Evolutionary conservation across 2,888 invertebrate species (phyloP).

Genomic region (Rotaria macrura): DNA sequence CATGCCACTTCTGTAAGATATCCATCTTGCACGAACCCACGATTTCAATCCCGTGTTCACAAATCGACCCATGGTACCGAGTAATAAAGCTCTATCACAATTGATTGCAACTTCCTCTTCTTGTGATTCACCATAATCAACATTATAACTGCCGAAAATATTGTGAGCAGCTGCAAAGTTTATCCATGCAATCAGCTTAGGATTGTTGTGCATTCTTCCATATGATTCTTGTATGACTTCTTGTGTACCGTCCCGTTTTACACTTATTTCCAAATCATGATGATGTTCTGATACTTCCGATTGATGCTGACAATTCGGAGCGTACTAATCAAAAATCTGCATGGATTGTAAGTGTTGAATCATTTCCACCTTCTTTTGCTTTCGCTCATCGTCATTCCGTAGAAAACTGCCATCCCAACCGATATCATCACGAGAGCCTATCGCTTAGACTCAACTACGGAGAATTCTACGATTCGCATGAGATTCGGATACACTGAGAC

Average conservation of each 20-base stretch:
- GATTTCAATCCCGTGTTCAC: not conserved
- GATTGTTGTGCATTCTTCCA: not conserved
- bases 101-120: conserved; percentile 8
- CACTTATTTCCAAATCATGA: not conserved
- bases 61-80: not conserved
- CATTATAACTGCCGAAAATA: not conserved
- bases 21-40: not conserved
- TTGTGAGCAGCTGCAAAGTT: not conserved
- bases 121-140: not conserved
- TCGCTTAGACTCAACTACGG: not conserved
- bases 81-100: not conserved
- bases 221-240: not conserved
- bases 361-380: not conserved
- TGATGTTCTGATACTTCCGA: not conserved
- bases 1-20: not conserved
- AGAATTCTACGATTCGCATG: not conserved
- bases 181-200: not conserved
- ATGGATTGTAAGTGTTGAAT: not conserved
- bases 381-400: not conserved
- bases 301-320: not conserved
- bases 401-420: not conserved
- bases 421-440: not conserved
- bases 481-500: not conserved
- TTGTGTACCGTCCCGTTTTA: not conserved
- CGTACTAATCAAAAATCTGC: not conserved